Base-by-base conservation (phyloP, 1,140 invertebrate genomes). In the Teleogryllus occipitalis region DNA sequence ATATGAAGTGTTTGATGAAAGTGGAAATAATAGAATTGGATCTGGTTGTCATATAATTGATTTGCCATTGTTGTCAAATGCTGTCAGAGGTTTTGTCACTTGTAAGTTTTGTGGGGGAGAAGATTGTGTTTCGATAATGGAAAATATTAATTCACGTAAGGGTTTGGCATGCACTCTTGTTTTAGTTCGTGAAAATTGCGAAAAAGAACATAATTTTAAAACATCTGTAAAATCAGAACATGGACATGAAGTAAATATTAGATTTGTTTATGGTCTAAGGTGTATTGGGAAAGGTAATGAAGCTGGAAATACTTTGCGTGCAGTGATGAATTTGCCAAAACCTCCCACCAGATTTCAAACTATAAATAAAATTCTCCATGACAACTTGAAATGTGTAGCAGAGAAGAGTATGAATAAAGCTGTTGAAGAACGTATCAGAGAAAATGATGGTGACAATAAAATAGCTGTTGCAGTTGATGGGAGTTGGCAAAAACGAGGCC, bases 401-500 rank as follows among this genome's bases (percentile, higher is more conserved):
- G 80, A 80, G n/a, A 78, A 75, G 8, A 79, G 77, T n/a, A 80
- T 80, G 80, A 79, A 73, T 54, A 27, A 76, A 47, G 77, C 76
- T 39, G 54, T 65, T 21, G 74, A 80, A 21, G 80, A 74, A 49
- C 47, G 77, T 73, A 39, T 80, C 65, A 46, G 22, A 10, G 49
- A 80, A 74, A 80, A 79, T 80, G 77, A 78, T 22, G 18, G 48
- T 18, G 47, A 27, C 46, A 21, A 39, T 22, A 73, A 73, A 8
- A 80, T 21, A 77, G 73, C 82, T 80, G 72, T 82, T 47, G 73
- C 77, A 7, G 22, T 82, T 8, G 79, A 65, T n/a, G 81, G 82
- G 14, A 75, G 47, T 27, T 82, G 82, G 82, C 80, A 82, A 65
- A 81, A 82, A 78, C 27, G 82, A 46, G 80, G 82, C 47, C 82